Base-by-base conservation (phyloP, 1,140 invertebrate genomes). In the Brachionus manjavacas region DNA sequence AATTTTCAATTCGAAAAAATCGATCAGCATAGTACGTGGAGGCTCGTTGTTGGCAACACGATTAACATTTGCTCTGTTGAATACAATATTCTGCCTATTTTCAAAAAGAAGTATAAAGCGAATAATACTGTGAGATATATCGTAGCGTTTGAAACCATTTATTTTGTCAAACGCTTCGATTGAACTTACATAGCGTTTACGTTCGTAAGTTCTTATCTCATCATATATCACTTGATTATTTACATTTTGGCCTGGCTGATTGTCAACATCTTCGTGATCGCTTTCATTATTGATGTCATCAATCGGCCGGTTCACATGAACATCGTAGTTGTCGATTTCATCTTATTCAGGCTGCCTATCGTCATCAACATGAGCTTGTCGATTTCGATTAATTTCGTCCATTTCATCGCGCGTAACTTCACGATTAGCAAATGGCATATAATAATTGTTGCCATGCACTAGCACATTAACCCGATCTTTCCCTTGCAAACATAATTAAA, bases 401-500 rank as follows among this genome's bases (percentile, higher is more conserved):
- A 68, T 8, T 28, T 68, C 64, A 0, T 68, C 0, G 1, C 16
- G 20, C 3, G 9, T 25, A 9, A 31, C 9, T 14, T 28, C 25
- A 14, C 31, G 64, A n/a, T 68, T 31, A 28, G 64, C 64, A 68
- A 68, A 68, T 1, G 64, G 64, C 52, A 60, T 60, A 9, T 8
- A 8, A 43, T 43, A 46, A 16, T 39, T 20, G 3, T 11, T 11
- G 9, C 35, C 12, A 23, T 74, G 3, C 8, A 11, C 3, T 43
- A 12, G 31, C 20, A 74, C 35, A 43, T 74, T 43, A 3, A 43
- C 70, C 2, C 35, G 35, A 16, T 72, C 31, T 72, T 35, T 11
- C 68, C 68, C 20, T 72, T 72, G 68, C n/a, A 72, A 0, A 74
- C 35, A 74, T 74, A 74, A 9, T 74, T 74, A 4, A 74, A 41